Conservation (phyloP, 1,140 invertebrate species). For the Micrasema longulum region DNA sequence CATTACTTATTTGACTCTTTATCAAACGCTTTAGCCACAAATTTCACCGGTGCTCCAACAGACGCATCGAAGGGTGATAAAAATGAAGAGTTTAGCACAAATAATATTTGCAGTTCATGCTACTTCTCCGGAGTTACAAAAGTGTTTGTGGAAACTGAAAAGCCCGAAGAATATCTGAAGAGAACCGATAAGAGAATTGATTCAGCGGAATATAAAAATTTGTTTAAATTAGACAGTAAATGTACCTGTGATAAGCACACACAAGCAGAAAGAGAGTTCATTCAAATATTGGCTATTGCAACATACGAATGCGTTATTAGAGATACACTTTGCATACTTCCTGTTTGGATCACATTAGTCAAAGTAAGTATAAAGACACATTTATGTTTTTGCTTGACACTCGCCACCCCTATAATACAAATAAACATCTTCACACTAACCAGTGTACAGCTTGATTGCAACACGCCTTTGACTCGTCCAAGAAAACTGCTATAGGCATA, state of each 20-base stretch:
- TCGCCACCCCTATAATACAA: too few species aligned
- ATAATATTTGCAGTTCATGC: slow-evolving; percentile 47
- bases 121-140: slow-evolving; percentile 44
- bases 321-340: slow-evolving; percentile 85
- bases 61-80: slow-evolving; percentile 5
- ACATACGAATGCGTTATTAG: slow-evolving; percentile 89
- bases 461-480: too few species aligned
- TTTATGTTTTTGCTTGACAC: too few species aligned
- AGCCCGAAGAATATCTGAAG: background rate
- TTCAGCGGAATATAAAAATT: slow-evolving; percentile 5
- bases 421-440: too few species aligned
- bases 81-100: background rate
- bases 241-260: slow-evolving; percentile 50
- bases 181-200: slow-evolving; percentile 8
- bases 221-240: slow-evolving; percentile 8
- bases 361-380: slow-evolving; percentile 74
- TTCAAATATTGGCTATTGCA: slow-evolving; percentile 79
- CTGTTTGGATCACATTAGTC: slow-evolving; percentile 78
- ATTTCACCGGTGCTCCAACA: slow-evolving; percentile 43
- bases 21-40: slow-evolving; percentile 30
- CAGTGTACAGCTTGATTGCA: too few species aligned
- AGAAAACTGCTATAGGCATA: too few species aligned
- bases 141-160: slow-evolving; percentile 23
- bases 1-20: slow-evolving; percentile 69
- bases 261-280: slow-evolving; percentile 67